Evolutionary conservation across 1,140 invertebrate genomes (phyloP).

Genomic region (Pogonomyrmex barbatus): DNA sequence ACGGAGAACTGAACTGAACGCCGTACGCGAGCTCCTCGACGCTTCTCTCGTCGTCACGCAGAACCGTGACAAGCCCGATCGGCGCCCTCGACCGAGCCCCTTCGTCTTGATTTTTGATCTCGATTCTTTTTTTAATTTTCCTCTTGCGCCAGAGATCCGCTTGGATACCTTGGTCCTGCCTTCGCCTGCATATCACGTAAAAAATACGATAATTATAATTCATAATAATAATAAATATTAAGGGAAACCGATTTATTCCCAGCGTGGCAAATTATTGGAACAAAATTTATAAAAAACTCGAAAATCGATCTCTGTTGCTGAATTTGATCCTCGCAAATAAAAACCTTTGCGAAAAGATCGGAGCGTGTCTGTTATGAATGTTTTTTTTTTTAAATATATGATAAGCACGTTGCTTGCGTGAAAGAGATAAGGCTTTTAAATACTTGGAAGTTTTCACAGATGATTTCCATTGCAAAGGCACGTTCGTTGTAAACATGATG

Average conservation of each 20-base stretch:
- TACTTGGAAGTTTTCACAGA: not conserved
- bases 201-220: too few relatives aligned
- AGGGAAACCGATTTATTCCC: too few relatives aligned
- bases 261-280: too few relatives aligned
- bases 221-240: too few relatives aligned
- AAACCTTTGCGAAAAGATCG: too few relatives aligned
- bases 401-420: slow-evolving; percentile 4
- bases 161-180: too few relatives aligned
- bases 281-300: too few relatives aligned
- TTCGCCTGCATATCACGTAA: too few relatives aligned
- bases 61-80: slow-evolving; percentile 22
- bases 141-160: too few relatives aligned
- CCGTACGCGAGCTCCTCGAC: not conserved
- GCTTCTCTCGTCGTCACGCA: not conserved
- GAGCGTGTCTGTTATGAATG: not conserved
- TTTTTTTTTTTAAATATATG: not conserved
- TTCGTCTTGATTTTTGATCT: not conserved
- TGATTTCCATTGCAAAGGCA: not conserved
- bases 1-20: slow-evolving; percentile 43
- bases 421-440: slow-evolving; percentile 28
- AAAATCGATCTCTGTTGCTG: too few relatives aligned
- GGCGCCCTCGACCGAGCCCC: not conserved
- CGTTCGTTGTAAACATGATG: not conserved
- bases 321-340: too few relatives aligned
- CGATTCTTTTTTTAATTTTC: too few relatives aligned